Evolutionary conservation across 1,140 invertebrate species (phyloP), one percentile per base, ranked within the genome.

Genomic region (Drosophila auraria): DNA sequence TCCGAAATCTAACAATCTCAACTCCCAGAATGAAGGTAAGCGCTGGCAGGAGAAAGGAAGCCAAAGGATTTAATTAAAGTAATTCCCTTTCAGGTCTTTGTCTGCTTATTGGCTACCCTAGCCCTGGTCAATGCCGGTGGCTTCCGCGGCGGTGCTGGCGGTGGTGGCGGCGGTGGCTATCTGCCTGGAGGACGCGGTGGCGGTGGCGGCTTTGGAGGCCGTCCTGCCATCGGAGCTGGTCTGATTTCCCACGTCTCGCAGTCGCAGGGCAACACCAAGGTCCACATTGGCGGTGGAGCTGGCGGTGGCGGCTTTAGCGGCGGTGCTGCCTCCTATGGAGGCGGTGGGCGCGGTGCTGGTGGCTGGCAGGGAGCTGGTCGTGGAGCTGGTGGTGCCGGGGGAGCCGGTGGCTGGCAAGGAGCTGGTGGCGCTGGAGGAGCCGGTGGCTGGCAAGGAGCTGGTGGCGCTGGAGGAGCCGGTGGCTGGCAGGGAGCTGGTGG

Each of bases 91-190:
- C 42, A 87, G 83, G 77, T 87, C 17, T 87, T 87, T 27, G 81
- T 87, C 20, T 87, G 84, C 72, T 56, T 87, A 49, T 70, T 90
- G 56, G 90, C 82, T 30, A 77, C 80, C 2, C 58, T 92, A 68
- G 90, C 82, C 12, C 42, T 86, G 70, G 89, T n/a, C 49, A 73
- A 68, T 51, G 89, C 89, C 54, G 89, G 89, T 61, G 84, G 86
- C 30, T 40, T 78, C 25, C 83, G 81, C 9, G 77, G 81, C 7
- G 84, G 84, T 15, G 80, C 76, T 23, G 75, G 82, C 33, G 82
- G 82, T 12, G 78, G 72, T 12, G 71, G 49, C 15, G 78, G 72
- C 30, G 87, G 87, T 14, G 80, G 80, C 44, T 78, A 78, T 20
- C 65, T 68, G 40, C 75, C 81, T 6, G 70, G 76, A 23, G 76